Conservation (phyloP, 2,113 vertebrate genomes). For the Epinephelus cyanopodus region DNA sequence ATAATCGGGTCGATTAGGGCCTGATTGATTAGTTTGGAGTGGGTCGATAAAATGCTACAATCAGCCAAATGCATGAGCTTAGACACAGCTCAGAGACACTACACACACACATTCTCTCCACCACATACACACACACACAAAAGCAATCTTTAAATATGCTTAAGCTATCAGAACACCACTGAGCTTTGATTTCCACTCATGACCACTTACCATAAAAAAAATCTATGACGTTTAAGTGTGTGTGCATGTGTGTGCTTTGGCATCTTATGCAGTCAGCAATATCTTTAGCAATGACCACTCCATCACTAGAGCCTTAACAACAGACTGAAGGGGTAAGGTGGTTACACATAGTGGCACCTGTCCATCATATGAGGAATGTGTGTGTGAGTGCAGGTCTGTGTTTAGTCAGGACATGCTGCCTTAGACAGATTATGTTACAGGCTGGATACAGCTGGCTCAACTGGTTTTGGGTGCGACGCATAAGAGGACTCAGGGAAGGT, state of each 20-base stretch:
- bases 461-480: conserved; percentile 8
- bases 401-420: neutral
- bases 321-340: neutral
- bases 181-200: conserved; percentile 72
- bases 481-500: neutral
- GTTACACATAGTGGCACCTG: conserved; percentile 7
- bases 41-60: conserved; percentile 69
- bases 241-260: conserved; percentile 11
- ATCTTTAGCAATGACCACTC: conserved; percentile 39
- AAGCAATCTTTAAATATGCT: conserved; percentile 64
- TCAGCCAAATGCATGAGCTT: conserved; percentile 57
- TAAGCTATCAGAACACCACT: conserved; percentile 49
- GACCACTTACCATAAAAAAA: conserved; percentile 64
- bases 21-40: conserved; percentile 62
- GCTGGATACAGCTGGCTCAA: neutral
- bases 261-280: conserved; percentile 60
- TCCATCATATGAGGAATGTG: conserved; percentile 5
- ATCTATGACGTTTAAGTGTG: conserved; percentile 43
- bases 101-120: neutral
- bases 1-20: conserved; percentile 72
- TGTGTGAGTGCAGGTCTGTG: neutral
- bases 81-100: conserved; percentile 19
- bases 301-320: conserved; percentile 42
- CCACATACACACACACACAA: conserved; percentile 11
- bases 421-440: neutral